Base-by-base conservation (phyloP, 1,140 invertebrate genomes). In the Notospermus geniculatus region DNA sequence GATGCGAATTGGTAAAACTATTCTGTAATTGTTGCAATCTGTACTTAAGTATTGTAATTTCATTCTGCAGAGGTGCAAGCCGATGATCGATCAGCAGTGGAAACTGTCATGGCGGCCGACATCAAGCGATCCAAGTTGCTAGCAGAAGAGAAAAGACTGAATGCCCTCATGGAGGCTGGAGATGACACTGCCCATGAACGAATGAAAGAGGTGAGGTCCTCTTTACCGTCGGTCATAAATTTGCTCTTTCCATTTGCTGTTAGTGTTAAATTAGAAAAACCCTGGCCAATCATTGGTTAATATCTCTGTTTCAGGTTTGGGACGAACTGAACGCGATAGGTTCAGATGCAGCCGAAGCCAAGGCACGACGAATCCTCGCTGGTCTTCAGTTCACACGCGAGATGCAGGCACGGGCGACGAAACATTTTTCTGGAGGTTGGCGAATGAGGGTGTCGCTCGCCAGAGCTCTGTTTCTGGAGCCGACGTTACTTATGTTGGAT, bases 361-460 rank as follows among this genome's bases (percentile, higher is more conserved):
- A 91, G 71, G 97, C 97, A 0, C 84, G 96, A 0, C 84, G 97
- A 67, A 98, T 99, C 71, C 82, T 99, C 19, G 92, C 95, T 66
- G 97, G 97, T 91, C 83, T 99, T 43, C 96, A 97, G 54, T 99
- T 99, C 76, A 92, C 88, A 54, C 86, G 87, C 62, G 87, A 91
- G 72, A 99, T 98, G 96, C 95, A 97, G 82, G 85, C 95, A 74
- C 83, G 95, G 61, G 86, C 92, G 0, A 97, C 95, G 1, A 96
- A 96, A 79, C 89, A 94, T 76, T 95, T 99, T 79, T 98, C 95
- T 65, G 96, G 96, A 74, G 97, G 96, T 53, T 99, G 96, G 96
- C 85, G 96, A 72, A 98, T 98, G 96, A 89, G 96, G 80, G 94
- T 99, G 9, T 98, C 95, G 0, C 79, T 99, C 36, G 97, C 95